These are phyloP conservation scores for Alca torda DNA, from an alignment of 2,797 vertebrate genomes.

Conservation along the genomic window DNA sequence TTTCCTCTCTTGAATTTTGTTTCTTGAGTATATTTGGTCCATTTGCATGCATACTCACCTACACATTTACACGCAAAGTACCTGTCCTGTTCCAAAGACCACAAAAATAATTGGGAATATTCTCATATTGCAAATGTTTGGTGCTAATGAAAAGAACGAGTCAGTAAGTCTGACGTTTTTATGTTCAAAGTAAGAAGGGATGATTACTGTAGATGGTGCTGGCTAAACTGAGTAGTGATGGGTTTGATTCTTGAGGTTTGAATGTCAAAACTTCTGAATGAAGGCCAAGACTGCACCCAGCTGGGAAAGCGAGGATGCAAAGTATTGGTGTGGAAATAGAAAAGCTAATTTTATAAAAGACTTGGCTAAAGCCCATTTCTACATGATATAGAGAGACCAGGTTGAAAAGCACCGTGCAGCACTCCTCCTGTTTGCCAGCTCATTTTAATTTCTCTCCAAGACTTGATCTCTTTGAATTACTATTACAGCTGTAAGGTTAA, in stretches of 20 bases:
- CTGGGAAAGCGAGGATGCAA: neutral
- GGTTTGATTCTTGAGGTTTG: neutral
- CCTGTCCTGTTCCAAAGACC: neutral
- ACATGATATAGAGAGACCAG: neutral
- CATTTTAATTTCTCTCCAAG: neutral
- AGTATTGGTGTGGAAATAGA: neutral
- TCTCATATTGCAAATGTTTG: neutral
- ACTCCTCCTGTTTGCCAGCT: neutral
- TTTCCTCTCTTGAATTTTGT: neutral
- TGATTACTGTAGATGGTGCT: neutral
- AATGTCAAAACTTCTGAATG: neutral
- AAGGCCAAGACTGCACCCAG: neutral
- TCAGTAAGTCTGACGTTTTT: neutral
- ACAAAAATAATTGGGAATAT: neutral
- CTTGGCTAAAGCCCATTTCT: neutral
- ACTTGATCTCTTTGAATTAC: neutral
- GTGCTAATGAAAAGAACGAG: neutral
- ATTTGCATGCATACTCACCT: neutral
- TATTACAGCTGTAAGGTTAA: neutral
- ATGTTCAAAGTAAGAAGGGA: neutral
- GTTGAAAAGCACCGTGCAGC: neutral
- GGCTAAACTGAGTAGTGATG: neutral
- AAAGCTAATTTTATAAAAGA: neutral
- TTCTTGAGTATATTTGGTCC: neutral
- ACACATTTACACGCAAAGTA: neutral